Evolutionary conservation across 2,888 invertebrate species (phyloP).

Genomic region (Drosophila fulvimacula): DNA sequence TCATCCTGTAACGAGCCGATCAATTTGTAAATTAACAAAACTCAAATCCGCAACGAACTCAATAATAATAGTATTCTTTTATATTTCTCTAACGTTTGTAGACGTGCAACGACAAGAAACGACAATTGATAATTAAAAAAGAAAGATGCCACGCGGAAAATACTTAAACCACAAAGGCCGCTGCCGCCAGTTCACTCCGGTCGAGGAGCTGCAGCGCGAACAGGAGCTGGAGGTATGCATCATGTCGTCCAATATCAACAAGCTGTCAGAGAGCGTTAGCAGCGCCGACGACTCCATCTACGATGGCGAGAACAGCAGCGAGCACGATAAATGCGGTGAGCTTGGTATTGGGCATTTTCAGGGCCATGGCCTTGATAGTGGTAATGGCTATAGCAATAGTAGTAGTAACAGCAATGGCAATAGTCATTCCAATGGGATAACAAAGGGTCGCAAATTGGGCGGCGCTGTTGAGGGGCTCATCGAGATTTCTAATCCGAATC

Average conservation of each 20-base stretch:
- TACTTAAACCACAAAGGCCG: slow-evolving; percentile 48
- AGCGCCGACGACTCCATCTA: neutral
- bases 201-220: slow-evolving; percentile 37
- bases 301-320: neutral
- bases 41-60: neutral
- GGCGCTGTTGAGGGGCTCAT: slow-evolving; percentile 35
- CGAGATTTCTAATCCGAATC: slow-evolving; percentile 57
- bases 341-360: neutral
- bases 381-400: too few relatives aligned
- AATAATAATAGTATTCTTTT: neutral
- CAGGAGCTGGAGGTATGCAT: slow-evolving; percentile 9
- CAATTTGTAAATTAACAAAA: slow-evolving; percentile 11
- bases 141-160: slow-evolving; percentile 51
- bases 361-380: neutral
- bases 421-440: neutral
- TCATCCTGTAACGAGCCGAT: neutral
- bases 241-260: neutral
- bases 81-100: neutral
- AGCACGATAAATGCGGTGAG: neutral
- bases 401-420: neutral
- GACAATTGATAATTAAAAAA: neutral
- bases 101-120: neutral
- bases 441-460: slow-evolving; percentile 6
- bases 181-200: slow-evolving; percentile 51
- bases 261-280: neutral